A percentile compares a stretch with the other conserved stretches of the same genome.
Evolutionary conservation across 2,797 vertebrate genomes (phyloP).

Genomic region (Sebastes jordani): DNA sequence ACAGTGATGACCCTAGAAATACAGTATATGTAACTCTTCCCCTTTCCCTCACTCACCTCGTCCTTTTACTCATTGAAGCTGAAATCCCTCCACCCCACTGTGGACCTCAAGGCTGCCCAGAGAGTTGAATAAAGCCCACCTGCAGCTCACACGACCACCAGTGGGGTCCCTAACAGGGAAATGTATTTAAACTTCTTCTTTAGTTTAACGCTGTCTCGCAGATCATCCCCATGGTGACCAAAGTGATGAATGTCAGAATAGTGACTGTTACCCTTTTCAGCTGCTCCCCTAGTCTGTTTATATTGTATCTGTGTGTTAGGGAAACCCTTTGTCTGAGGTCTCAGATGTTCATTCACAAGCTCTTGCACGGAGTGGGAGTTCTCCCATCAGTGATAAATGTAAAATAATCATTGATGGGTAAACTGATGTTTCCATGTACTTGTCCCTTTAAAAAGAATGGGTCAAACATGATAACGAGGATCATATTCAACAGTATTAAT

Average conservation of each 20-base stretch:
- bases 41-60: background rate
- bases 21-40: background rate
- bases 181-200: background rate
- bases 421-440: background rate
- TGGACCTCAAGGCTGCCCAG: background rate
- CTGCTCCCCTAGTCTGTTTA: background rate
- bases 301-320: too few species aligned
- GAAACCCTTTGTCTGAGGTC: background rate
- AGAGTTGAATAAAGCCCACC: slow-evolving; percentile 13
- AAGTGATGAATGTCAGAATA: background rate
- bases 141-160: background rate
- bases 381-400: too few species aligned
- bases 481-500: background rate
- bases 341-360: background rate
- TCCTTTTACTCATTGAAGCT: background rate
- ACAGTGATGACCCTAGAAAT: background rate
- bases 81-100: background rate
- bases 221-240: background rate
- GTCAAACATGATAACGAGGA: background rate
- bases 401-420: background rate
- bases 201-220: background rate
- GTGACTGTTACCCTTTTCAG: background rate
- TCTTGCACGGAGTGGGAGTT: background rate
- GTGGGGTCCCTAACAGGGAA: too few species aligned
- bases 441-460: background rate